Conservation (phyloP, 1,140 invertebrate genomes). For the Drosophila ananassae region DNA sequence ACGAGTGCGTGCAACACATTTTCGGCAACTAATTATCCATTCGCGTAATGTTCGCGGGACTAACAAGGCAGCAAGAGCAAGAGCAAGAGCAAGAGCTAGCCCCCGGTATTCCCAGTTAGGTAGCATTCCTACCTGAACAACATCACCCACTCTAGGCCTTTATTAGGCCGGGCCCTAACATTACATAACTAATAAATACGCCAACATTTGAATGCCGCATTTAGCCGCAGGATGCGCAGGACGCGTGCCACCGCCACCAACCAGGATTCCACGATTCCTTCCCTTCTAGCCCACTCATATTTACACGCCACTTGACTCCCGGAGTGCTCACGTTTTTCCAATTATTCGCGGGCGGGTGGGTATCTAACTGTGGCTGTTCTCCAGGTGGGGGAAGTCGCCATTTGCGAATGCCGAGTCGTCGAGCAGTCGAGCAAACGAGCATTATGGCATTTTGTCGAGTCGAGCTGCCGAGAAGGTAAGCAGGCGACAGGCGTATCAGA, state of each 20-base stretch:
- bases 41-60: slow-evolving; percentile 72
- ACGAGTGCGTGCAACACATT: slow-evolving; percentile 76
- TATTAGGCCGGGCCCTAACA: slow-evolving; percentile 32
- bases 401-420: slow-evolving; percentile 57
- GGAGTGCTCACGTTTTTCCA: slow-evolving; percentile 71
- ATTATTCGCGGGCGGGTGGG: slow-evolving; percentile 49
- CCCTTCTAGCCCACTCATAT: slow-evolving; percentile 34
- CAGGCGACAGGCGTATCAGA: slow-evolving; percentile 45
- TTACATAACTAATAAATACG: slow-evolving; percentile 65
- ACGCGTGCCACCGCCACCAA: slow-evolving; percentile 31
- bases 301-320: slow-evolving; percentile 82
- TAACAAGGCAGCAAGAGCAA: slow-evolving; percentile 38
- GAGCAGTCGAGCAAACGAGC: slow-evolving; percentile 24
- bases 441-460: slow-evolving; percentile 24
- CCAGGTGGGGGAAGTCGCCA: slow-evolving; percentile 58
- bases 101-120: slow-evolving; percentile 3
- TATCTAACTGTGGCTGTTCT: slow-evolving; percentile 9
- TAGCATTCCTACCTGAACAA: slow-evolving; percentile 49
- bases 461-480: slow-evolving; percentile 5
- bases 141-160: slow-evolving; percentile 28
- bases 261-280: slow-evolving; percentile 7
- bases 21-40: slow-evolving; percentile 84
- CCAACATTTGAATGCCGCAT: slow-evolving; percentile 47
- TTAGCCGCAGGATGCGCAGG: slow-evolving; percentile 63
- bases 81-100: no score